Base-by-base conservation (phyloP, 2,888 invertebrate genomes). In the Scrobipalpa costella region DNA sequence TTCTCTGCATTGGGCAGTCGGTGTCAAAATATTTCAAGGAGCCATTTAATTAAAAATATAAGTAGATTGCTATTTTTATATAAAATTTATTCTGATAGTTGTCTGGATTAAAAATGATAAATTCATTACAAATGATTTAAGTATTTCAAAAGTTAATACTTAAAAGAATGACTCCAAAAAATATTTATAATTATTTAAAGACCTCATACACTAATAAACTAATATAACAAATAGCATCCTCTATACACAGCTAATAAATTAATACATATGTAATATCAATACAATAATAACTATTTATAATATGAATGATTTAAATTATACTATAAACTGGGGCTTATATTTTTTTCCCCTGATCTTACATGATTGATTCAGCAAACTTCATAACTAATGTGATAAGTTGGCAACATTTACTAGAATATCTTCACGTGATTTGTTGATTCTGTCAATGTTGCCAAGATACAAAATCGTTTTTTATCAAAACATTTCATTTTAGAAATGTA, bases 191-290 rank as follows among this genome's bases (percentile, higher is more conserved):
- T 15, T 19, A 19, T 44, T 15, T n/a, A 44, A n/a, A 21, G 19
- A 21, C 11, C 50, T 27, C 27, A 27, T n/a, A 15, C 33, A 55
- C 47, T 15, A 63, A 47, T 57, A 40, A 38, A 44, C 44, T 58
- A 47, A 27, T 19, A 58, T 59, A 50, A 27, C 21, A 34, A 49
- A 61, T 33, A 50, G 34, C 33, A 49, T 19, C 27, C 15, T 49
- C 15, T 44, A 15, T 57, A 44, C 21, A 63, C 49, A 49, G 36
- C 33, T 49, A 50, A 63, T 58, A 57, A 47, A 62, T 62, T 55
- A 63, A 60, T 63, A 63, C 44, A 33, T 11, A 21, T 52, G 21
- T 63, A 59, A 63, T 63, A 59, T 63, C 63, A 63, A 63, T 57
- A 57, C 55, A 55, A 55, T 17, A 55, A 50, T 61, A 61, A 13